Conservation (phyloP, 2,113 vertebrate species). For the Xiphophorus hellerii region DNA sequence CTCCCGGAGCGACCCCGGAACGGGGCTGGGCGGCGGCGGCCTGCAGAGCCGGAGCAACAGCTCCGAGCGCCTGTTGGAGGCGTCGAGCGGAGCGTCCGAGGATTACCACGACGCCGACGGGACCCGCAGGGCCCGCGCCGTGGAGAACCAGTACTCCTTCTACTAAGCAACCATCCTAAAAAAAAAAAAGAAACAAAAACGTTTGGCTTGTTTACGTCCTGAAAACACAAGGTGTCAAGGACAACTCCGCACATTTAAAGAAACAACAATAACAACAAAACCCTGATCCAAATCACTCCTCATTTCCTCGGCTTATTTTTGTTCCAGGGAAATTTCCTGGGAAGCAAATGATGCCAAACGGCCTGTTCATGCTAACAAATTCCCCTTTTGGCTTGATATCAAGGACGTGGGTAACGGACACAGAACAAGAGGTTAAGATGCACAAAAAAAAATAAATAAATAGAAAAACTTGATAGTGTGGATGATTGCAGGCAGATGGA, state of each 20-base stretch:
- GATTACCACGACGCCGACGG: slow-evolving; percentile 90
- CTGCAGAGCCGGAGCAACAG: slow-evolving; percentile 89
- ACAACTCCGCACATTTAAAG: slow-evolving; percentile 15
- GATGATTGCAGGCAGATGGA: slow-evolving; percentile 18
- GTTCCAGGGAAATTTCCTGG: slow-evolving; percentile 46
- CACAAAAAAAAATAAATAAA: too few species aligned
- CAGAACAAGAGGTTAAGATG: not conserved
- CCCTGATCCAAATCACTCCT: slow-evolving; percentile 34
- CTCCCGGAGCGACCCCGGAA: slow-evolving; percentile 75
- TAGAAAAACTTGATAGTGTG: not conserved
- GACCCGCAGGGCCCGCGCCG: slow-evolving; percentile 86
- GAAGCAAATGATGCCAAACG: slow-evolving; percentile 5
- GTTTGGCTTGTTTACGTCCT: not conserved
- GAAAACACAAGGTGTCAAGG: slow-evolving; percentile 21
- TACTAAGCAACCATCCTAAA: slow-evolving; percentile 80
- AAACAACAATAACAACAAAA: not conserved
- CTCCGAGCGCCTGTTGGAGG: slow-evolving; percentile 87
- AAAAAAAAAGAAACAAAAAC: not conserved
- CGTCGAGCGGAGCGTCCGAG: slow-evolving; percentile 74
- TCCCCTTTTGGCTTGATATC: slow-evolving; percentile 10
- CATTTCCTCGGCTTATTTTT: slow-evolving; percentile 44
- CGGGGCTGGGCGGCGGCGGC: slow-evolving; percentile 70
- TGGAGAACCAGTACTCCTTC: slow-evolving; percentile 98
- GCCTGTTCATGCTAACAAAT: slow-evolving; percentile 11
- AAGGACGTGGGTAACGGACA: slow-evolving; percentile 1